A percentile compares a stretch with the other conserved stretches of the same genome.
phyloP scores from a whole-genome alignment of 2,888 invertebrate species.

The Psococerastis gibbosa region DNA sequence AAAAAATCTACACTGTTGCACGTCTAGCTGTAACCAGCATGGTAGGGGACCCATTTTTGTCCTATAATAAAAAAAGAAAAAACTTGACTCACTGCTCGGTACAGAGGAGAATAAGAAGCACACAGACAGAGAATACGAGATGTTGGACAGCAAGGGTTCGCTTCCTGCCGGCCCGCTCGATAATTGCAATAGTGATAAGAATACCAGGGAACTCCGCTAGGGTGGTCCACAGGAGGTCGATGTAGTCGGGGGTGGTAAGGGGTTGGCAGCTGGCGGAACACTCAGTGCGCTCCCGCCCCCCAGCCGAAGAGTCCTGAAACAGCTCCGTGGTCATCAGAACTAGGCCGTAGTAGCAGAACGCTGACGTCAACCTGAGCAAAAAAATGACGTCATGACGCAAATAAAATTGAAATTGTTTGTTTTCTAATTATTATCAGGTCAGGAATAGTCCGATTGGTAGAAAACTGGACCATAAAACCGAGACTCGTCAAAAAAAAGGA shows the following conservation, averaged over 20 bases:
- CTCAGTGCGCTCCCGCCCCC: slow-evolving; percentile 26
- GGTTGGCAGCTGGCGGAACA: slow-evolving; percentile 50
- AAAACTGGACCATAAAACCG: too few relatives aligned
- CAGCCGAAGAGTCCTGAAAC: slow-evolving; percentile 40
- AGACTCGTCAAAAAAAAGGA: neutral
- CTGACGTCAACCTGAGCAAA: slow-evolving; percentile 70
- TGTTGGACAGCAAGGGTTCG: slow-evolving; percentile 90
- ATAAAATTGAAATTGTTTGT: slow-evolving; percentile 11
- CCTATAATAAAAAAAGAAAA: too few relatives aligned
- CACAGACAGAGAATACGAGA: slow-evolving; percentile 57
- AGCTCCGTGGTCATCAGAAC: slow-evolving; percentile 89
- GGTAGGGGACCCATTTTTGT: too few relatives aligned
- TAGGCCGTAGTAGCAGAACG: slow-evolving; percentile 88
- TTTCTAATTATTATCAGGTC: neutral
- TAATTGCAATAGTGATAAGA: slow-evolving; percentile 71
- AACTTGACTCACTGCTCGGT: slow-evolving; percentile 40
- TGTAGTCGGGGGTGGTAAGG: slow-evolving; percentile 70
- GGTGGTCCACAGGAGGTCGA: slow-evolving; percentile 84
- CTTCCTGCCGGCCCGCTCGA: slow-evolving; percentile 77
- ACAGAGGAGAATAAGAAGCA: slow-evolving; percentile 54
- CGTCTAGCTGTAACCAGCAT: too few relatives aligned
- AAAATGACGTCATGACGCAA: too few relatives aligned
- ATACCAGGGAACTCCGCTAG: slow-evolving; percentile 88
- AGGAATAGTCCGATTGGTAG: too few relatives aligned
- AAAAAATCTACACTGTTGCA: too few relatives aligned